Percentiles rank a stretch among this genome's conserved stretches.
phyloP scores from a whole-genome alignment of 2,113 vertebrate genomes.

The Nibea coibor region DNA sequence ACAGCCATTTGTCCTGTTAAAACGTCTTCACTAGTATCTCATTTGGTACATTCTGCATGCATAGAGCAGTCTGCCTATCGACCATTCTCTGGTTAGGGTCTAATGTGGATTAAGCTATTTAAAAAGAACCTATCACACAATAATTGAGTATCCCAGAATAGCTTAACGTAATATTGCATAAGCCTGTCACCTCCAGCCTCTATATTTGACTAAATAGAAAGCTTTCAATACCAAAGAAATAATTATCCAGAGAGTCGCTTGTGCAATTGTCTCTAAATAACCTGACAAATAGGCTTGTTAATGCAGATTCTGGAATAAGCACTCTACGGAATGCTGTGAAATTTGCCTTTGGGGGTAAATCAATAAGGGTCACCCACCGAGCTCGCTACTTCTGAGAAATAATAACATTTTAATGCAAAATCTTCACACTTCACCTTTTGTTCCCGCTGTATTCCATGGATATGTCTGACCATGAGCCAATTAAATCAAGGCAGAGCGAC shows the following conservation, averaged over 20 bases:
- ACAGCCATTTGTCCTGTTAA: conserved; percentile 37
- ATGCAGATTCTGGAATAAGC: conserved; percentile 27
- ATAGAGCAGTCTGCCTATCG: conserved; percentile 16
- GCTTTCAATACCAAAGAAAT: conserved; percentile 49
- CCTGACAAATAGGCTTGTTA: conserved; percentile 34
- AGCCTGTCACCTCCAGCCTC: conserved; percentile 26
- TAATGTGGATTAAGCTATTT: conserved; percentile 64
- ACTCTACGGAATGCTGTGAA: conserved; percentile 20
- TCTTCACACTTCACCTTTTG: not conserved
- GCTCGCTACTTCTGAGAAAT: not conserved
- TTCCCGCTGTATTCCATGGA: not conserved
- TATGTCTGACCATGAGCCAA: conserved; percentile 11
- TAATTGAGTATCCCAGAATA: conserved; percentile 48
- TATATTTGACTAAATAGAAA: conserved; percentile 40
- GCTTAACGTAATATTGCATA: conserved; percentile 30
- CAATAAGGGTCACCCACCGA: conserved; percentile 10
- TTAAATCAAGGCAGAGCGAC: conserved; percentile 31
- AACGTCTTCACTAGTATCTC: conserved; percentile 18
- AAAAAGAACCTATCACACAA: conserved; percentile 44
- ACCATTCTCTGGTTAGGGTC: conserved; percentile 26
- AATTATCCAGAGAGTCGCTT: conserved; percentile 49
- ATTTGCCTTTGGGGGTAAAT: conserved; percentile 29
- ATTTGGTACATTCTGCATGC: conserved; percentile 47
- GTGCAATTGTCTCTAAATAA: conserved; percentile 32
- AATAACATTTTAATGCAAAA: conserved; percentile 16